Evolutionary conservation across 2,888 invertebrate species (phyloP), one percentile per base, ranked within the genome.

Genomic region (Chydorus sphaericus): DNA sequence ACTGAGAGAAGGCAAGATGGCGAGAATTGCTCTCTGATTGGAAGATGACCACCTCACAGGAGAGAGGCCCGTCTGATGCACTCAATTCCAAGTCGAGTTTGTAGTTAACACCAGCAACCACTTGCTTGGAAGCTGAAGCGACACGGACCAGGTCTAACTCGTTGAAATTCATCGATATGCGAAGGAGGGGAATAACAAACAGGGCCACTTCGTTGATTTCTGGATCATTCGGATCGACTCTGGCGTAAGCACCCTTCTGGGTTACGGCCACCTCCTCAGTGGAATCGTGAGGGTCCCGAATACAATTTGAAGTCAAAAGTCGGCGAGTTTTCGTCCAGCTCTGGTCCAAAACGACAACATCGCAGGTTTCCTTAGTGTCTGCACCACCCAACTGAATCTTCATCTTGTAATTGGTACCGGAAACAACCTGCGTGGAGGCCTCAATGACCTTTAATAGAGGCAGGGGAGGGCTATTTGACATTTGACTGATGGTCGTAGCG

Each of bases 331-430:
- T 18, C 4, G 50, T 50, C 50, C 50, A 50, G n/a, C n/a, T 4
- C 31, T 50, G 50, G n/a, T 50, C 50, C 14, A 50, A 50, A 1
- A 50, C 50, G 16, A 14, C 16, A 11, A 50, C 50, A 10, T 50
- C 50, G 20, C 50, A 50, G 11, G 29, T 23, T 11, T 28, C 2
- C n/a, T 14, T 16, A 11, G 11, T 30, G 5, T 11, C n/a, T 16
- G 18, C 50, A 11, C 7, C 50, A 14, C 30, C 30, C 11, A 82
- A 68, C 61, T 75, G 71, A 52, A 77, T 76, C 60, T 75, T 73
- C 48, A 84, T 75, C 64, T 73, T 75, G 29, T 77, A 78, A 51
- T 75, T 63, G 26, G 67, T 62, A 18, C 81, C 81, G 51, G 76
- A 69, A 5, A 79, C 76, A 11, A 77, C 65, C 67, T 78, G 30